Percentiles rank a stretch among this genome's conserved stretches.
These are phyloP conservation scores for Tapirus indicus DNA, from an alignment of 2,797 vertebrate genomes.

Conservation along the genomic window DNA sequence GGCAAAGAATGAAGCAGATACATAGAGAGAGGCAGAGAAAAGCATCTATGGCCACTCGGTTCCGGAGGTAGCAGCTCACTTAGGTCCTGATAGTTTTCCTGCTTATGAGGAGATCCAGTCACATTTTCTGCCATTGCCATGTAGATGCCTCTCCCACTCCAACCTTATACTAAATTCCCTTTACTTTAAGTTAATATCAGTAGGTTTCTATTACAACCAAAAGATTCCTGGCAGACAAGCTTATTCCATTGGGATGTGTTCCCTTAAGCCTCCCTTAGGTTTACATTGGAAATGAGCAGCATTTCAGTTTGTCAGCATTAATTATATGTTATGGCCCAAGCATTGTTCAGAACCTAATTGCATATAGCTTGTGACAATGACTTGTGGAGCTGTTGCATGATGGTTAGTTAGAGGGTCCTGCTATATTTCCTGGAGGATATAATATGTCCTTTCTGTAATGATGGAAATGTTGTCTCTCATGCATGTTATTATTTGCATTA, in stretches of 20 bases:
- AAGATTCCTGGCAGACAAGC: constrained; percentile 7
- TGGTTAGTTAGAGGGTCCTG: not conserved
- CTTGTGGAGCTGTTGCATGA: not conserved
- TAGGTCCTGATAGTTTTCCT: not conserved
- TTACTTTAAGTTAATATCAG: not conserved
- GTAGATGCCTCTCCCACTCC: not conserved
- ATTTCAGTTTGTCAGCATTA: not conserved
- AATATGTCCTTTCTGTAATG: not conserved
- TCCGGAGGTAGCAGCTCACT: not conserved
- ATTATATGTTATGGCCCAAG: not conserved
- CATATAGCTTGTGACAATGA: not conserved
- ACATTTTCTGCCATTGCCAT: not conserved
- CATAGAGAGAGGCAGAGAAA: not conserved
- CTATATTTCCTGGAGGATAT: not conserved
- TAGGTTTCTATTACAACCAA: not conserved
- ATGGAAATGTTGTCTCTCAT: constrained; percentile 32
- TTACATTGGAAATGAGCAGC: constrained; percentile 13
- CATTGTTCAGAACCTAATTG: constrained; percentile 31
- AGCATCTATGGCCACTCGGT: not conserved
- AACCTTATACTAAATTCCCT: not conserved
- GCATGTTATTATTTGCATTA: not conserved
- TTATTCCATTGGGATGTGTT: constrained; percentile 6
- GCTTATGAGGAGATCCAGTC: not conserved
- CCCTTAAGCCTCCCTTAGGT: not conserved
- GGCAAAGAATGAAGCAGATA: not conserved